Base-by-base conservation (phyloP, 2,797 vertebrate genomes). In the Enteromius paludinosus region DNA sequence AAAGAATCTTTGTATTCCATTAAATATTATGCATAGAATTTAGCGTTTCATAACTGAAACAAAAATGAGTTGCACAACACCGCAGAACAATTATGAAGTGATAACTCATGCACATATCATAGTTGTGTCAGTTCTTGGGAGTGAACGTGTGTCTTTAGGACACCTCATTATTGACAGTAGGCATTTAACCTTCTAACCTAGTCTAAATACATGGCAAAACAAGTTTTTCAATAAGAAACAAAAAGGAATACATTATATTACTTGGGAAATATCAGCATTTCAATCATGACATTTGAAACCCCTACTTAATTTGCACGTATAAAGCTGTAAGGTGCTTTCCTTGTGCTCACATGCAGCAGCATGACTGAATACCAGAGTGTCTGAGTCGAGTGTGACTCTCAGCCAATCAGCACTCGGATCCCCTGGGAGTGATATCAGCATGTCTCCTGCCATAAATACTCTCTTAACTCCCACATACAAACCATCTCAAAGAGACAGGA, bases 311-410 rank as follows among this genome's bases (percentile, higher is more conserved):
- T n/a, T 61, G 8, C 18, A 61, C 70, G 12, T n/a, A 62, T 43
- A 49, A 25, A 5, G 47, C 28, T 64, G 0, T 6, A 35, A 74
- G n/a, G 45, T 52, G 10, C 25, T 47, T 81, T 73, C n/a, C 28
- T 61, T 56, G 25, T 5, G 17, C 68, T 72, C 69, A 68, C 80
- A 82, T 68, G 80, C 72, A 82, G 49, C 18, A 59, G 62, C 71
- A 75, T 66, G 71, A 75, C 25, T 30, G 23, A 82, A 82, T 75
- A 68, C 72, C 47, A 75, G n/a, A 66, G 14, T 0, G 54, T 71
- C 38, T 79, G 66, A 70, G 45, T 45, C 14, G 23, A 59, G 35
- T 54, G 49, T 45, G 80, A 75, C 35, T 82, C 35, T 56, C 33
- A 56, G 1, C 62, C 80, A 75, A 68, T 82, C 47, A 75, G 20